Percentiles rank a stretch among this genome's conserved stretches.
Conservation (phyloP, 2,888 invertebrate genomes). For the Fragum whitleyi region DNA sequence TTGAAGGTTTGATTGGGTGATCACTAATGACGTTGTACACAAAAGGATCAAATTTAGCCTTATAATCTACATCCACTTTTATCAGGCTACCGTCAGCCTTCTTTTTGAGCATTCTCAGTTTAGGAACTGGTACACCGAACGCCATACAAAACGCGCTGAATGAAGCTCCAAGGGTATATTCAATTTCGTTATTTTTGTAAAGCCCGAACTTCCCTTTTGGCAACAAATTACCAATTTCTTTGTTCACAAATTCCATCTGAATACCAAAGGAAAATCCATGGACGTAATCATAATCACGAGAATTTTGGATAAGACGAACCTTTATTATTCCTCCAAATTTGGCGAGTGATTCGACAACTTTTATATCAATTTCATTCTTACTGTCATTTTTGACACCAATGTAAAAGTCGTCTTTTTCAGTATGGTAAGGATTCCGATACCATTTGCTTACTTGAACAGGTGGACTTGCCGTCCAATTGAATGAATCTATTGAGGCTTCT, state of each 20-base stretch:
- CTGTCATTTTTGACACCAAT: not conserved
- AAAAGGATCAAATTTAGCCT: not conserved
- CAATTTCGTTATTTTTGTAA: not conserved
- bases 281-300: not conserved
- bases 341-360: not conserved
- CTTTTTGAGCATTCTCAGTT: not conserved
- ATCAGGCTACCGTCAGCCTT: not conserved
- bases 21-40: not conserved
- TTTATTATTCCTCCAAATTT: not conserved
- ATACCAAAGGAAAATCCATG: not conserved
- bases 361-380: not conserved
- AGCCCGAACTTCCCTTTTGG: not conserved
- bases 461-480: not conserved
- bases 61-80: not conserved
- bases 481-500: not conserved
- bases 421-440: not conserved
- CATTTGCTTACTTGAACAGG: not conserved
- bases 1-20: not conserved
- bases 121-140: not conserved
- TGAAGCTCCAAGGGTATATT: not conserved
- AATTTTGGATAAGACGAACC: not conserved
- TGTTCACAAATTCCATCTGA: not conserved
- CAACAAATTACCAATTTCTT: not conserved
- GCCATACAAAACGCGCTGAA: not conserved
- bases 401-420: not conserved